phyloP scores from a whole-genome alignment of 2,113 vertebrate genomes.

The Megaleporinus macrocephalus region DNA sequence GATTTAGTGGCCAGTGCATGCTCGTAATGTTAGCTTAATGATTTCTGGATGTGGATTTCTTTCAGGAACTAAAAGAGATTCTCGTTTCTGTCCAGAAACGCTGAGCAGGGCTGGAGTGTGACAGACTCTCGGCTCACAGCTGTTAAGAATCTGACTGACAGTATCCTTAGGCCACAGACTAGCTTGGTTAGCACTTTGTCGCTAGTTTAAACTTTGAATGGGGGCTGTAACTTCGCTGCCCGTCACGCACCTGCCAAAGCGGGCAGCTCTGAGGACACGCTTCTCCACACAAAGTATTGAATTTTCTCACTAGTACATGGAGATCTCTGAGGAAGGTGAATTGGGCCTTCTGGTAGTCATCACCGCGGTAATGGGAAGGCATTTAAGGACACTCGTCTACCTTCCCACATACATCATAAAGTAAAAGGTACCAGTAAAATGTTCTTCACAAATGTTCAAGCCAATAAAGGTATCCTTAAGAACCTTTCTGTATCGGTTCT shows the following conservation, averaged over 20 bases:
- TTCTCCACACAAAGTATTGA: neutral
- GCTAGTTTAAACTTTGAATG: constrained; percentile 15
- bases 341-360: neutral
- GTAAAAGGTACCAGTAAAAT: too few species aligned
- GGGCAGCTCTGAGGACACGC: constrained; percentile 1
- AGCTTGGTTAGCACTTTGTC: constrained; percentile 29
- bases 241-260: neutral
- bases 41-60: neutral
- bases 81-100: neutral
- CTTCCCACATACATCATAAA: too few species aligned
- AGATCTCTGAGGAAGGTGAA: neutral
- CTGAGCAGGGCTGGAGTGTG: constrained; percentile 8
- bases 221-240: constrained; percentile 4
- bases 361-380: neutral
- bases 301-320: neutral
- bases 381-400: constrained; percentile 5
- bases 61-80: neutral
- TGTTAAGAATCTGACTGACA: neutral
- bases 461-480: too few species aligned
- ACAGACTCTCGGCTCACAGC: neutral
- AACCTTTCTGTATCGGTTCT: too few species aligned
- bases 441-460: too few species aligned
- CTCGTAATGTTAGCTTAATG: neutral
- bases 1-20: neutral
- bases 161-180: neutral